phyloP scores from a whole-genome alignment of 2,888 invertebrate species.

The Nebria brevicollis region DNA sequence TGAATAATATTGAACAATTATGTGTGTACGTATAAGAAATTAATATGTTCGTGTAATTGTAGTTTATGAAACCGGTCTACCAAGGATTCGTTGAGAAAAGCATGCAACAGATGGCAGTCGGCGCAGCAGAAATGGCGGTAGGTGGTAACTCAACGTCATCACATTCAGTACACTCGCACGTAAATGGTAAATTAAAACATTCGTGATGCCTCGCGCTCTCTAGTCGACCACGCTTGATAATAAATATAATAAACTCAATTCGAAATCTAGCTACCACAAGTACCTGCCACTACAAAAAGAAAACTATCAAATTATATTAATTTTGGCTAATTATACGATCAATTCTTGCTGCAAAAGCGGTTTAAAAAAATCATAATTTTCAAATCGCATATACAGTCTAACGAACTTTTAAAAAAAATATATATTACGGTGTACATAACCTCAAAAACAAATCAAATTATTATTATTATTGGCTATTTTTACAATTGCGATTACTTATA shows the following conservation, averaged over 20 bases:
- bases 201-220: slow-evolving; percentile 65
- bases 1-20: background rate
- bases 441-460: background rate
- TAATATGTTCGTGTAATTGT: slow-evolving; percentile 54
- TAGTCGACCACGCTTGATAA: slow-evolving; percentile 46
- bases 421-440: background rate
- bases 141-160: slow-evolving; percentile 64
- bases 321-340: background rate
- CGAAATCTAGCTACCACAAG: slow-evolving; percentile 46
- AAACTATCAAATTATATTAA: slow-evolving; percentile 9
- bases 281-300: slow-evolving; percentile 37
- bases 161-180: slow-evolving; percentile 37
- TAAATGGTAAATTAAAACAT: slow-evolving; percentile 72
- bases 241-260: slow-evolving; percentile 24
- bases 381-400: background rate
- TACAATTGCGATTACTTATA: too few species aligned
- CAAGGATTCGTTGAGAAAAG: slow-evolving; percentile 84
- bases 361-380: background rate
- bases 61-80: slow-evolving; percentile 87
- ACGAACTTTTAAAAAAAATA: background rate
- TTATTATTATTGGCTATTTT: too few species aligned
- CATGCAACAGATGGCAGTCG: slow-evolving; percentile 82
- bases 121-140: slow-evolving; percentile 77
- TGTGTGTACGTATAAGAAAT: background rate
- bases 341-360: background rate